A percentile compares a stretch with the other conserved stretches of the same genome.
Evolutionary conservation across 2,888 invertebrate genomes (phyloP).

Genomic region (Oscheius sp.): DNA sequence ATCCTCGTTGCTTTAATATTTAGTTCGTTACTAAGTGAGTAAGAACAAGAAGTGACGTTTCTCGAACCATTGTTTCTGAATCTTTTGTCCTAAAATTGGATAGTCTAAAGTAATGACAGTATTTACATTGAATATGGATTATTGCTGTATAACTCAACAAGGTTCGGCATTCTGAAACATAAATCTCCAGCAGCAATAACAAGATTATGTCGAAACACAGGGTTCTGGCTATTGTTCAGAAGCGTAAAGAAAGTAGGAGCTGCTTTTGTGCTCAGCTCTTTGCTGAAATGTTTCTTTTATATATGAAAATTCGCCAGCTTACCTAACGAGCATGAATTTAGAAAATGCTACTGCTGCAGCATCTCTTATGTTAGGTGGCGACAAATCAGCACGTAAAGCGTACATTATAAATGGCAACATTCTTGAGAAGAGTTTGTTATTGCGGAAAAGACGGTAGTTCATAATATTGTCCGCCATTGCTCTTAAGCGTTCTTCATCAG

Average conservation of each 20-base stretch:
- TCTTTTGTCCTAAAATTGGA: conserved; percentile 79
- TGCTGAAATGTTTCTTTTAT: conserved; percentile 38
- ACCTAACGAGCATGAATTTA: conserved; percentile 78
- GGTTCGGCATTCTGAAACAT: conserved; percentile 88
- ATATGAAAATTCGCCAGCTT: neutral
- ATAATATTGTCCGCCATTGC: conserved; percentile 10
- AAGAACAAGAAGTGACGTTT: conserved; percentile 84
- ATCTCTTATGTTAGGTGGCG: conserved; percentile 76
- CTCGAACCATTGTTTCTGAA: conserved; percentile 79
- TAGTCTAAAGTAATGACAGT: too few species aligned
- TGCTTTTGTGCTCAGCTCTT: conserved; percentile 30
- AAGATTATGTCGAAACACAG: conserved; percentile 78
- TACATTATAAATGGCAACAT: conserved; percentile 72
- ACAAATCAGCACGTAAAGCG: conserved; percentile 77
- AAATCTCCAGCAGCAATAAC: conserved; percentile 86
- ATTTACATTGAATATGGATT: conserved; percentile 85
- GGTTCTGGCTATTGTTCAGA: conserved; percentile 7
- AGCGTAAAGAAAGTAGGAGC: conserved; percentile 43
- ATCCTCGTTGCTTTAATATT: conserved; percentile 83
- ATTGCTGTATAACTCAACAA: conserved; percentile 89
- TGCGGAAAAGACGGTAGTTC: conserved; percentile 21
- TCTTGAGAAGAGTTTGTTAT: conserved; percentile 59
- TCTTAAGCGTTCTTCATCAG: conserved; percentile 26
- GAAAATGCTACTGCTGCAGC: conserved; percentile 80
- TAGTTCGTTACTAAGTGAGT: conserved; percentile 89